Evolutionary conservation across 2,888 invertebrate species (phyloP).

Genomic region (Meteorus colon): DNA sequence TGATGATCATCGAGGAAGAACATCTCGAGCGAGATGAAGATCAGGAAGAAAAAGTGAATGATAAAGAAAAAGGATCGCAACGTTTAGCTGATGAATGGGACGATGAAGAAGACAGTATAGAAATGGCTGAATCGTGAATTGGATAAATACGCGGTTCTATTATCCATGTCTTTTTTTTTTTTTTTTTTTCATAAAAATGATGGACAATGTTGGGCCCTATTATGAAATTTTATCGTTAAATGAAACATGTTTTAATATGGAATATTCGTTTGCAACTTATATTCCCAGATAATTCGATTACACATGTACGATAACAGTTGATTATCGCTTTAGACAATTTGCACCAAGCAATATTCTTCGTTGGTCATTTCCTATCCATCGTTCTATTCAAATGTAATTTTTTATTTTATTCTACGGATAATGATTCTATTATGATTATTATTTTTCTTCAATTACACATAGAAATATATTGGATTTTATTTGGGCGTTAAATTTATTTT

Average conservation of each 20-base stretch:
- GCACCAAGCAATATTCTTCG: neutral
- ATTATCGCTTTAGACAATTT: neutral
- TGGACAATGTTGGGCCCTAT: constrained; percentile 9
- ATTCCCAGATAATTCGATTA: neutral
- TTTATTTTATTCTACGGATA: neutral
- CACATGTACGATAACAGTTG: constrained; percentile 7
- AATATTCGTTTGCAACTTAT: constrained; percentile 7
- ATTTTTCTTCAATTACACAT: neutral
- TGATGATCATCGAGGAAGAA: constrained; percentile 69
- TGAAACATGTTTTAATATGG: constrained; percentile 20
- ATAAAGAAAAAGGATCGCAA: constrained; percentile 48
- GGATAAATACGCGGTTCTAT: constrained; percentile 4
- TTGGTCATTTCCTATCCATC: neutral
- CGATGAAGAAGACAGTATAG: constrained; percentile 59
- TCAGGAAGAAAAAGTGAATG: constrained; percentile 36
- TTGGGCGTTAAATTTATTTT: neutral
- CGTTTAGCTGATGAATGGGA: constrained; percentile 64
- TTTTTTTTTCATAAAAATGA: neutral
- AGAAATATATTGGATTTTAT: neutral
- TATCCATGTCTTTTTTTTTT: constrained; percentile 4
- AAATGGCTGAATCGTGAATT: constrained; percentile 53
- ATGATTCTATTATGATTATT: neutral
- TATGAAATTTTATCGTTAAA: constrained; percentile 12
- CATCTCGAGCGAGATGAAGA: constrained; percentile 59
- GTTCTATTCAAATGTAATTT: neutral